A percentile compares a stretch with the other conserved stretches of the same genome.
Conservation (phyloP, 2,113 vertebrate genomes). For the Grantiella picta region DNA sequence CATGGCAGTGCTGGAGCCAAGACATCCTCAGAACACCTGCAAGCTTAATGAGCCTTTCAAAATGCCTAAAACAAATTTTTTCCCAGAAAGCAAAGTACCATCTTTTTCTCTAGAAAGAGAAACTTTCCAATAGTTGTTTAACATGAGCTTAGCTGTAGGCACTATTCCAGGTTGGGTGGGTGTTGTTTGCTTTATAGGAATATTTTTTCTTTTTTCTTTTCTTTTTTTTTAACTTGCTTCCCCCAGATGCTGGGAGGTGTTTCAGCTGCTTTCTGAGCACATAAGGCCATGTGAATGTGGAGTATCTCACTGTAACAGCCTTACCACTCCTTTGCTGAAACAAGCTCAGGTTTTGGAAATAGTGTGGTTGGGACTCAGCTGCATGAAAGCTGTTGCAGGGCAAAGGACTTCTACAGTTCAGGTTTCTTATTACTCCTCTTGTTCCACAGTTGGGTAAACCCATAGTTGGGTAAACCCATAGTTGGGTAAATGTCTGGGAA, state of each 20-base stretch:
- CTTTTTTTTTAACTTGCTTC: neutral
- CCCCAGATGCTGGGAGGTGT: neutral
- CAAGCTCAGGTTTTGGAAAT: neutral
- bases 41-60: constrained; percentile 13
- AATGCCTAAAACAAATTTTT: neutral
- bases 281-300: neutral
- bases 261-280: neutral
- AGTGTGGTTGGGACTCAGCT: neutral
- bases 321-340: neutral
- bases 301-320: neutral
- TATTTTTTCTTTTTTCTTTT: neutral
- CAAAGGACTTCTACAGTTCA: neutral
- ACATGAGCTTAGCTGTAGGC: neutral
- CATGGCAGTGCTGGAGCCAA: neutral
- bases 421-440: neutral
- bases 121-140: constrained; percentile 9
- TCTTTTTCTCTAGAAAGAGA: constrained; percentile 6
- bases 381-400: neutral
- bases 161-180: constrained; percentile 5
- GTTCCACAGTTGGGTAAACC: neutral
- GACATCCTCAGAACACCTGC: constrained; percentile 22
- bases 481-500: neutral
- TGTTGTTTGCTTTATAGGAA: neutral
- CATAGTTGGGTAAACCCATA: neutral
- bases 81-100: neutral